Evolutionary conservation across 2,797 vertebrate species (phyloP), one percentile per base, ranked within the genome.

Genomic region (Aythya fuligula): DNA sequence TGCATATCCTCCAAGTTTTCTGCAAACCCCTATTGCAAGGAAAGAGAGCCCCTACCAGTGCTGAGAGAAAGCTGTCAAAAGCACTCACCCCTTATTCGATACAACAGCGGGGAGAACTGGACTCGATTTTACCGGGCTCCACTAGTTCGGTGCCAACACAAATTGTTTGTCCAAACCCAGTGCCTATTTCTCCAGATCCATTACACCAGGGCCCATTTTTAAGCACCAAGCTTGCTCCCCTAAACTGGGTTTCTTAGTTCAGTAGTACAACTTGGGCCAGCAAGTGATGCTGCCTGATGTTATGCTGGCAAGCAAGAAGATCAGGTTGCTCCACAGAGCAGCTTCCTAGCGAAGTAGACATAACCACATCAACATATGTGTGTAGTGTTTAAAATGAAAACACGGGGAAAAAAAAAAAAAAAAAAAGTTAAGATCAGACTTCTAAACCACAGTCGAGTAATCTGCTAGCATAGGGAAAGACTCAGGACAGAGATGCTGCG

Each of bases 161-260:
- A 47, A n/a, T 70, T 67, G 13, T 47, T 94, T 83, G 73, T 74
- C 65, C 75, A 95, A 83, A 90, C 16, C 51, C n/a, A 13, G 15
- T 21, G 18, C 24, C 36, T 73, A 2, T 53, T 64, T 58, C 36
- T 34, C 45, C 17, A 47, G 21, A 36, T 60, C 17, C 3, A 0
- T 36, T 41, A 49, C 19, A 38, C 32, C 45, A 38, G 58, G 25
- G 27, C 22, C 32, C 53, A 43, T 61, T 87, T 76, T 65, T 53
- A 87, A 69, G n/a, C 43, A 53, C 41, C 8, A 18, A 56, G 13
- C 36, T 60, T 78, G 27, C 27, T 65, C 45, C 73, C 49, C 38
- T 47, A 9, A 43, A 18, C 25, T 30, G 39, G 25, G 18, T 67
- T 82, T 78, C 41, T 57, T 41, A n/a, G 25, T 47, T 20, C n/a